Base-by-base conservation (phyloP, 2,113 vertebrate species). In the Nettapus auritus region DNA sequence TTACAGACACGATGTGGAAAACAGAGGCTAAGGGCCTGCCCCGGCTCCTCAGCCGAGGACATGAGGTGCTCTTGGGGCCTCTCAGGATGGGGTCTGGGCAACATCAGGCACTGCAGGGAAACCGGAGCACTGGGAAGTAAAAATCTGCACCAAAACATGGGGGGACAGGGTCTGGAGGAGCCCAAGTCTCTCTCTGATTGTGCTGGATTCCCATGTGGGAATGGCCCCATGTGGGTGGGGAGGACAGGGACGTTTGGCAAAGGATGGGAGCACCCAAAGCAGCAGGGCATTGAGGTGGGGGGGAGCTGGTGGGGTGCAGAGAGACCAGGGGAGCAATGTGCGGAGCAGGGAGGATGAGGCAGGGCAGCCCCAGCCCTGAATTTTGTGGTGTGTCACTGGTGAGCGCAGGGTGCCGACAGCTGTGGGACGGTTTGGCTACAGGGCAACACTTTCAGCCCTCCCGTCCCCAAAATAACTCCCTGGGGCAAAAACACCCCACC, bases 31-130 rank as follows among this genome's bases (percentile, higher is more conserved):
- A 73, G 23, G 77, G 44, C 42, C 42, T 52, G 56, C 13, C 52
- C 38, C 2, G 2, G 11, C 28, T 79, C 36, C 38, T 75, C 22
- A 66, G 26, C 53, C 7, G 1, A 20, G 28, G 57, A 15, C 1
- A 3, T 0, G 0, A 10, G 48, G 40, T 53, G 18, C 31, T 34
- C 6, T n/a, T 23, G 6, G 60, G 15, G 17, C 71, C 20, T 48
- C 53, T 31, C 17, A 40, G n/a, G 66, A 31, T 0, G 3, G 70
- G 62, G 48, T 75, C 29, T 11, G 2, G 42, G 44, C 80, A 88
- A 78, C 82, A 60, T 50, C 15, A n/a, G 75, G 55, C 86, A 26
- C 22, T 13, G 50, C 23, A 52, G 23, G 50, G 13, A 13, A 25
- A 25, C 50, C 7, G 7, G 12, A 50, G 69, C 8, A 10, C 23